Conservation (phyloP, 2,888 invertebrate genomes). For the Pammene aurita region DNA sequence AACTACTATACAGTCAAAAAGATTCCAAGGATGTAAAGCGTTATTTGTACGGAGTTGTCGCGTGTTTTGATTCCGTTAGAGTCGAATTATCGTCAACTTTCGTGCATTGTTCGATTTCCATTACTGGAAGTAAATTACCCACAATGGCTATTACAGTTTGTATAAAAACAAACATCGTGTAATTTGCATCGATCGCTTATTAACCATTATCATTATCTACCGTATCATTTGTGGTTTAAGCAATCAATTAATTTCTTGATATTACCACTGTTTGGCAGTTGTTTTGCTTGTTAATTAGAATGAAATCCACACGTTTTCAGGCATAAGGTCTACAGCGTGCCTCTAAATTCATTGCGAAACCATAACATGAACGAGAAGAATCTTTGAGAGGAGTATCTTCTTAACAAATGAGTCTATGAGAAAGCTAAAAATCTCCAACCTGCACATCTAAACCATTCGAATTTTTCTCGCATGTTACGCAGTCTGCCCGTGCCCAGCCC, state of each 20-base stretch:
- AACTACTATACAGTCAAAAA: no score
- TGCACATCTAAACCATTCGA: no score
- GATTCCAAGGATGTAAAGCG: slow-evolving; percentile 26
- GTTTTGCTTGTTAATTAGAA: not conserved
- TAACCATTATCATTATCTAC: slow-evolving; percentile 19
- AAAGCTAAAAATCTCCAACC: no score
- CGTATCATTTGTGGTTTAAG: slow-evolving; percentile 9
- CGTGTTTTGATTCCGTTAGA: slow-evolving; percentile 53
- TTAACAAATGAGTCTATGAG: no score
- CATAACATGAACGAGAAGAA: not conserved
- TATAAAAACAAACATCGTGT: slow-evolving; percentile 34
- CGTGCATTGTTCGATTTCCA: slow-evolving; percentile 54
- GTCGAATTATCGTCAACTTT: slow-evolving; percentile 47
- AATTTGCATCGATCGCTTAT: slow-evolving; percentile 28
- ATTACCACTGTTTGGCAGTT: not conserved
- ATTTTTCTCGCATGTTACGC: no score
- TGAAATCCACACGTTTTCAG: not conserved
- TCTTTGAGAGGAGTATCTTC: no score
- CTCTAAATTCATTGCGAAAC: not conserved
- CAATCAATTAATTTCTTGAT: slow-evolving; percentile 9
- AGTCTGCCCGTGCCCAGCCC: no score
- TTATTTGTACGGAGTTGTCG: slow-evolving; percentile 56
- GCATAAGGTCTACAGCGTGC: not conserved
- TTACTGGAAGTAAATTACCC: slow-evolving; percentile 45
- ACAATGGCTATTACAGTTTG: slow-evolving; percentile 32